Evolutionary conservation across 2,113 vertebrate genomes (phyloP).

Genomic region (Protobothrops flavoviridis): DNA sequence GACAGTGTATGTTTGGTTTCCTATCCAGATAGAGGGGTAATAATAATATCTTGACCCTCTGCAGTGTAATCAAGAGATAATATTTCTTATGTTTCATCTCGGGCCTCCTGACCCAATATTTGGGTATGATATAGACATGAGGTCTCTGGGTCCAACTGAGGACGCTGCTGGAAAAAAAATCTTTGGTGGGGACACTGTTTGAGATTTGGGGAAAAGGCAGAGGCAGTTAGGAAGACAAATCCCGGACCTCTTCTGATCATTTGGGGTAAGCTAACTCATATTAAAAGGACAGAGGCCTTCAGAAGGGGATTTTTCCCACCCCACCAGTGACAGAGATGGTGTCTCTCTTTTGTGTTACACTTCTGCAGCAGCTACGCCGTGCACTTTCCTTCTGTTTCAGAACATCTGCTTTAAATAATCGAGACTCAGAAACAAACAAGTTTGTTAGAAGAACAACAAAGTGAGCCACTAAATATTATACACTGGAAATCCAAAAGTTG

Average conservation of each 20-base stretch:
- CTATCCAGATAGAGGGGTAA: not conserved
- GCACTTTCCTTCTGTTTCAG: constrained; percentile 16
- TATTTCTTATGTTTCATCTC: not conserved
- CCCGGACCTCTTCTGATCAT: not conserved
- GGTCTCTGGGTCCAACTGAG: constrained; percentile 52
- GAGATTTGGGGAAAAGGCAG: not conserved
- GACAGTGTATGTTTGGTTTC: not conserved
- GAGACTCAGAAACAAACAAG: constrained; percentile 20
- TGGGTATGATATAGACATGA: not conserved
- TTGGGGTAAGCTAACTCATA: not conserved
- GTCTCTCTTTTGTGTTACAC: not conserved
- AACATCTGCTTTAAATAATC: constrained; percentile 51
- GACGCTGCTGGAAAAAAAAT: constrained; percentile 57
- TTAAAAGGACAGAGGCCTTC: not conserved
- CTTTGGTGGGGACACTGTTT: not conserved
- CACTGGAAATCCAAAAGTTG: constrained; percentile 38
- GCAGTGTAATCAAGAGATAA: not conserved
- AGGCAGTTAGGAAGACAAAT: constrained; percentile 6
- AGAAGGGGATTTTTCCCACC: constrained; percentile 9
- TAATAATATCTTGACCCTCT: not conserved
- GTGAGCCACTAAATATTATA: not conserved
- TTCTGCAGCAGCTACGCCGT: constrained; percentile 20
- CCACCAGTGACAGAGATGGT: not conserved
- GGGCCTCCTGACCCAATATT: not conserved
- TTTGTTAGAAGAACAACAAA: constrained; percentile 33